Evolutionary conservation across 2,797 vertebrate species (phyloP).

Genomic region (Toxotes lorentzi): DNA sequence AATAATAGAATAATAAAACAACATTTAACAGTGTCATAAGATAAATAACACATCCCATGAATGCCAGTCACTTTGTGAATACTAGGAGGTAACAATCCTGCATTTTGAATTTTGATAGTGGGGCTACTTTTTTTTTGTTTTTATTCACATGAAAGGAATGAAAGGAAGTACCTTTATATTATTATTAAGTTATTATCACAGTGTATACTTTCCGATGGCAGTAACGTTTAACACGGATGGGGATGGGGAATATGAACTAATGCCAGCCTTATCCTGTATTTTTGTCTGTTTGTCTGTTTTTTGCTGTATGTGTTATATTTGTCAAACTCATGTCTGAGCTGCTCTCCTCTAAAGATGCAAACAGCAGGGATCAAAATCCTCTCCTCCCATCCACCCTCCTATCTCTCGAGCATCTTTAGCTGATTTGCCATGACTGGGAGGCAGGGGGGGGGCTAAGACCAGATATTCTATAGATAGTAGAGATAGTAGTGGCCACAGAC

Average conservation of each 20-base stretch:
- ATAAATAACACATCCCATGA: too few relatives aligned
- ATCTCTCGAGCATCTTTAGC: slow-evolving; percentile 21
- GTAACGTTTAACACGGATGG: too few relatives aligned
- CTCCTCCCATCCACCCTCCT: background rate
- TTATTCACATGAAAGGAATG: background rate
- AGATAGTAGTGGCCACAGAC: slow-evolving; percentile 18
- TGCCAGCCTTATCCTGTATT: background rate
- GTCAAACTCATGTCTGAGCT: slow-evolving; percentile 5
- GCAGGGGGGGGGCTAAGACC: background rate
- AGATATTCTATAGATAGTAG: slow-evolving; percentile 44
- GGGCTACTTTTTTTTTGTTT: background rate
- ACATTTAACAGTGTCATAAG: background rate
- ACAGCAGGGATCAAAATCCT: slow-evolving; percentile 22
- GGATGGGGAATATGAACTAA: background rate
- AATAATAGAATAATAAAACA: background rate
- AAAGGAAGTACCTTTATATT: background rate
- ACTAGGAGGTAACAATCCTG: background rate
- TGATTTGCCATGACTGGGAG: slow-evolving; percentile 9
- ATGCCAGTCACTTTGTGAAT: background rate
- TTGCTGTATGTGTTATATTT: slow-evolving; percentile 15
- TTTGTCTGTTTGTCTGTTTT: background rate
- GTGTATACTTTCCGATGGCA: too few relatives aligned
- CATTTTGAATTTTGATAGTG: background rate
- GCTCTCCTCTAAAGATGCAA: slow-evolving; percentile 8
- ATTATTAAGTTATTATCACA: too few relatives aligned